A percentile compares a stretch with the other conserved stretches of the same genome.
These are phyloP conservation scores for Prenolepis imparis DNA, from an alignment of 2,888 invertebrate species.

Conservation along the genomic window DNA sequence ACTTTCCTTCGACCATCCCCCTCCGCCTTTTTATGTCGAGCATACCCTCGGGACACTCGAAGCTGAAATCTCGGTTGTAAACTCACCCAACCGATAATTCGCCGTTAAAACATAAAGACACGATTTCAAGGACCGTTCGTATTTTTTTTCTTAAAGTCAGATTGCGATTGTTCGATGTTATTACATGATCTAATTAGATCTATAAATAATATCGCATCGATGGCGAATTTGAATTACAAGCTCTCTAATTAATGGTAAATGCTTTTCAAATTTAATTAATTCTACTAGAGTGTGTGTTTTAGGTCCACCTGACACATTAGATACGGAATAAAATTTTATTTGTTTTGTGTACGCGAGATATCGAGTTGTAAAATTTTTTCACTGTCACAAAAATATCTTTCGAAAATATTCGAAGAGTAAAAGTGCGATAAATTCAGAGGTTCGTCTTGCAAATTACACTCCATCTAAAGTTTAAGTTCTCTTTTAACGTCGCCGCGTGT, in stretches of 20 bases:
- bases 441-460: neutral
- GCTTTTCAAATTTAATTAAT: neutral
- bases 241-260: neutral
- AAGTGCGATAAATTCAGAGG: neutral
- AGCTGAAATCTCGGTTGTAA: slow-evolving; percentile 16
- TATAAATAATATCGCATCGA: neutral
- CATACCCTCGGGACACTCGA: neutral
- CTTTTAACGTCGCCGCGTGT: neutral
- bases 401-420: neutral
- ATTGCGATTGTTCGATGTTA: neutral
- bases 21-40: slow-evolving; percentile 21
- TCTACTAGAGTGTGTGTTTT: neutral
- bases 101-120: neutral
- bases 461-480: neutral
- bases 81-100: slow-evolving; percentile 23
- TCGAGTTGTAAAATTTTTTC: neutral
- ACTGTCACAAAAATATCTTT: neutral
- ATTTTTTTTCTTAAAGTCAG: neutral
- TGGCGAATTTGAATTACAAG: neutral
- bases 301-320: neutral
- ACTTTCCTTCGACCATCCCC: slow-evolving; percentile 7
- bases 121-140: neutral
- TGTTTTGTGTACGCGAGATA: neutral
- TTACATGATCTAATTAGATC: neutral
- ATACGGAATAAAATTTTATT: slow-evolving; percentile 28